Evolutionary conservation across 1,140 invertebrate species (phyloP).

Genomic region (Pentalonia nigronervosa): DNA sequence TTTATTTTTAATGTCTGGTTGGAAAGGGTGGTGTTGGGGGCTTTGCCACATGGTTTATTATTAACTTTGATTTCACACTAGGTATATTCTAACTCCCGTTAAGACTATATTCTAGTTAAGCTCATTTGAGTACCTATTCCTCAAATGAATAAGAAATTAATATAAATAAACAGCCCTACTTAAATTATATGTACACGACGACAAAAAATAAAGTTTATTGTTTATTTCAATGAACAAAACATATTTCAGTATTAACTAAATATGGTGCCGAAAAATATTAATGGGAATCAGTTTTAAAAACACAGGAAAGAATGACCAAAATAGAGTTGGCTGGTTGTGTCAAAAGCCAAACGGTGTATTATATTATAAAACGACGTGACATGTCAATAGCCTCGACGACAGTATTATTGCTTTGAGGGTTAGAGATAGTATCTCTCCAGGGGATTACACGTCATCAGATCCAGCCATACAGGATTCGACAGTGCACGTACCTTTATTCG

Average conservation of each 20-base stretch:
- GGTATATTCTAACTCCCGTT: not conserved
- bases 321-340: slow-evolving; percentile 32
- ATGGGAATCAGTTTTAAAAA: not conserved
- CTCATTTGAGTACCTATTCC: too few relatives aligned
- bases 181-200: not conserved
- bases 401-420: slow-evolving; percentile 38
- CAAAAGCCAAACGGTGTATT: slow-evolving; percentile 8
- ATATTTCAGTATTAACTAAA: not conserved
- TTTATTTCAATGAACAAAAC: not conserved
- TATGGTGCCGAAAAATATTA: not conserved
- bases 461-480: not conserved
- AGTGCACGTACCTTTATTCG: not conserved
- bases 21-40: too few relatives aligned
- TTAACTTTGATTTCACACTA: too few relatives aligned
- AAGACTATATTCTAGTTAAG: too few relatives aligned
- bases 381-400: slow-evolving; percentile 42
- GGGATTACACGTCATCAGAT: slow-evolving; percentile 7
- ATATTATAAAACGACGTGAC: not conserved
- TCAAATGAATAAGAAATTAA: not conserved
- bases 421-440: not conserved
- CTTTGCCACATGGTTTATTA: too few relatives aligned
- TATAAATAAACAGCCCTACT: not conserved
- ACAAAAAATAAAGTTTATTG: not conserved
- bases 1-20: too few relatives aligned
- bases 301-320: slow-evolving; percentile 21